Evolutionary conservation across 37 sponge, comb jelly and placozoan species (phyloP), one percentile per base, ranked within the genome.

Genomic region (Geodia barretti): DNA sequence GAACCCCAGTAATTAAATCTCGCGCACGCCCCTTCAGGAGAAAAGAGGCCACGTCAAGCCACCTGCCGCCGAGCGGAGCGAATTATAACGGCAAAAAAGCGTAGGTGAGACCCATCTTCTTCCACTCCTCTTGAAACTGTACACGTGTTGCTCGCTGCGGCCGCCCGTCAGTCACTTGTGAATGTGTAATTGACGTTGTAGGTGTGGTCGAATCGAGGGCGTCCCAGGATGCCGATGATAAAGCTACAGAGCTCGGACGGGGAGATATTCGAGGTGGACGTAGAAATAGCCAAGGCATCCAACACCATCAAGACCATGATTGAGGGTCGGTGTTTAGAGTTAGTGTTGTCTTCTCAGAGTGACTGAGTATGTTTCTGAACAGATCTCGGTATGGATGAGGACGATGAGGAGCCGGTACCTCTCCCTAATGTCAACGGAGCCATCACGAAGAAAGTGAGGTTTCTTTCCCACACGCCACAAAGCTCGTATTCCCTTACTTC

Each of bases 211-310:
- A n/a, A n/a, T n/a, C n/a, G n/a, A n/a, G n/a, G n/a, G n/a, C n/a
- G n/a, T n/a, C n/a, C n/a, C n/a, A 76, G 79, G 60, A 97, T 97
- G 97, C 92, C 97, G 3, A 86, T 70, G 30, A 96, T 98, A n/a
- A 98, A 94, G 79, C 76, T 98, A 5, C 96, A 98, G 86, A 98
- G 99, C 72, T 91, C 91, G 43, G 99, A 99, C 71, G 99, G 99
- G 23, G 95, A 97, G 39, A 68, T 88, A 0, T 95, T 97, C 75
- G 93, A 94, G 41, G 97, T 99, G 21, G 97, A 97, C 20, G 86
- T 97, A 11, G 92, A 94, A 29, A 90, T 97, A 39, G 97, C 97
- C 33, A 97, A 99, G 78, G 88, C 89, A 25, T 97, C 99, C 34
- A 86, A 78, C 60, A 99, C 97, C 24, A 99, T 99, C 76, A 99